Evolutionary conservation across 2,113 vertebrate species (phyloP), one percentile per base, ranked within the genome.

Genomic region (Eleginops maclovinus): DNA sequence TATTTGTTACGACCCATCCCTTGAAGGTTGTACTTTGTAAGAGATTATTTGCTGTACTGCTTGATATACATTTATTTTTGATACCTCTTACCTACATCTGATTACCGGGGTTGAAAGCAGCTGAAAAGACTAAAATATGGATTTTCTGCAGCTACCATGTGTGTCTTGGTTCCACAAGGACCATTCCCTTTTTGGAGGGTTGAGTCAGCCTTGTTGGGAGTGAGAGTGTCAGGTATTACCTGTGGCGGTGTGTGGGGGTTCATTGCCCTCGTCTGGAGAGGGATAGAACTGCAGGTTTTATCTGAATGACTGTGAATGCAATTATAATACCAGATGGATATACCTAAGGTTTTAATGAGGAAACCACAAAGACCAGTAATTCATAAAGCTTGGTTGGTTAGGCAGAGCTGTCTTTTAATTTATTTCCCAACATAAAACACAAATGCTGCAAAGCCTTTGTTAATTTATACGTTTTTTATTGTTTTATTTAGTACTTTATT

Each of bases 101-200:
- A 71, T 56, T 61, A 36, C n/a, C 50, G 41, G 9, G 69, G 36
- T 44, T 65, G 21, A 72, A 62, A 67, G 51, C 19, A 75, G 49
- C 43, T 70, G 43, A 63, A 76, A 61, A 65, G 58, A 65, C 26
- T 83, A 31, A 83, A 85, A 84, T 72, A 77, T 89, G 68, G 56
- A 88, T 76, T 88, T n/a, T 79, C 83, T 88, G 83, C 79, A 85
- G 91, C 87, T 93, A 95, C 95, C 95, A 94, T 95, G 93, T 91
- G 94, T 91, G 92, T 95, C 95, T 94, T 95, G 94, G 94, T 95
- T 94, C 94, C 95, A 94, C 92, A 94, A 92, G 94, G 94, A 95
- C 94, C 94, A 95, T 94, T 92, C 75, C 80, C 77, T 83, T 16
- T 86, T 81, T 58, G 53, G 72, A 84, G 82, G 79, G 75, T 70